Base-by-base conservation (phyloP, 1,140 invertebrate species). In the Pristionchus pacificus region DNA sequence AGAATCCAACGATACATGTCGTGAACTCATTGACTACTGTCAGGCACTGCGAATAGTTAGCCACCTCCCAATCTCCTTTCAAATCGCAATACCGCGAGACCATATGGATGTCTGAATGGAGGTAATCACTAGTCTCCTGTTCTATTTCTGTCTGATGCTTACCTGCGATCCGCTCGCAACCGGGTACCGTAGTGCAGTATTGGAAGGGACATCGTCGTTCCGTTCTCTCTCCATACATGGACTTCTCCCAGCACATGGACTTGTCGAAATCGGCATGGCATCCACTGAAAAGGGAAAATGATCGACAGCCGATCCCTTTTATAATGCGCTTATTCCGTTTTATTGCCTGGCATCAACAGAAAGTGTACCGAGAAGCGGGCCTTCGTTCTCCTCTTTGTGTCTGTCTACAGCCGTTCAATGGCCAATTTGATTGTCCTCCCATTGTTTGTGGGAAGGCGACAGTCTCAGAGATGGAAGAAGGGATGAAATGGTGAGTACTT, bases 181-280 rank as follows among this genome's bases (percentile, higher is more conserved):
- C 81, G 33, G 78, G 80, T 10, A 84, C 65, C 13, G 80, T 33
- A 15, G 75, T 68, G 65, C 81, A 83, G 62, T 79, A 83, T 32
- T 69, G 72, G 64, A 83, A 83, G 15, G 81, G 81, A 57, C 81
- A 83, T 14, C 63, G 58, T 74, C 78, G 32, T 38, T 77, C 65
- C 58, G 75, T 77, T 3, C 55, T 66, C 33, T 77, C 72, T 27
- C 81, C 81, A 30, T 73, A 60, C 15, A 66, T 60, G 13, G 77
- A 79, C 29, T 80, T 77, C 30, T 74, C 72, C 80, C 80, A 81
- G 59, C 80, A 81, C 29, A 82, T 64, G 28, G 63, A 69, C 62
- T 77, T 71, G 76, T 80, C 78, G 66, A 80, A 80, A 62, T 79
- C 55, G 1, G 75, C 67, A n/a, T 76, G 29, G 61, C 78, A 79